phyloP scores from a whole-genome alignment of 2,888 invertebrate genomes.

The Coleophora deauratella region DNA sequence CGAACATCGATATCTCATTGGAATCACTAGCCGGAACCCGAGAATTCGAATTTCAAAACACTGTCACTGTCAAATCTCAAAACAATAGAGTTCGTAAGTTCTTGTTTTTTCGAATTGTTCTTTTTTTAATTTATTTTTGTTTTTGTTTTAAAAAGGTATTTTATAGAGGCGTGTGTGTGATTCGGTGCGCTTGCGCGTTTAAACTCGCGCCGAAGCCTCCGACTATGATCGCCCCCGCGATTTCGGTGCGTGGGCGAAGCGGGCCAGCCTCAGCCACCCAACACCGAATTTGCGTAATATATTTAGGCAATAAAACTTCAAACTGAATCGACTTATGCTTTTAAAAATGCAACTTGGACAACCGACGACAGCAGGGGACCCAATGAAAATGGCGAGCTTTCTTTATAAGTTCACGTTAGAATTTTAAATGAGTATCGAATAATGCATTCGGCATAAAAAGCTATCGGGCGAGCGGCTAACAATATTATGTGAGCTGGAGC shows the following conservation, averaged over 20 bases:
- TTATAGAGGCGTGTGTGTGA: slow-evolving; percentile 48
- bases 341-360: slow-evolving; percentile 21
- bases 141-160: slow-evolving; percentile 26
- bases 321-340: neutral
- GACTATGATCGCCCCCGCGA: slow-evolving; percentile 60
- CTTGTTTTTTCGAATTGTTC: too few relatives aligned
- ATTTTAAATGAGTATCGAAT: slow-evolving; percentile 72
- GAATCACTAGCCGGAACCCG: slow-evolving; percentile 31
- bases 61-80: slow-evolving; percentile 10
- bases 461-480: slow-evolving; percentile 64
- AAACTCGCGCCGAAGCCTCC: slow-evolving; percentile 64
- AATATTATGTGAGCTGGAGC: slow-evolving; percentile 71
- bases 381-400: slow-evolving; percentile 66
- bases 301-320: slow-evolving; percentile 46
- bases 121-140: slow-evolving; percentile 23
- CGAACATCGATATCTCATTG: slow-evolving; percentile 35
- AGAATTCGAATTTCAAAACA: slow-evolving; percentile 20
- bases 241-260: slow-evolving; percentile 61
- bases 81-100: too few relatives aligned
- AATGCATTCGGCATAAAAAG: slow-evolving; percentile 73
- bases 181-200: slow-evolving; percentile 61
- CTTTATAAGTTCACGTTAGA: slow-evolving; percentile 71
- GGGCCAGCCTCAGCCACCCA: slow-evolving; percentile 35
- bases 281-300: slow-evolving; percentile 67
- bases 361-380: slow-evolving; percentile 61